A percentile compares a stretch with the other conserved stretches of the same genome.
Evolutionary conservation across 2,888 invertebrate genomes (phyloP).

Genomic region (Sminthurinus aureus): DNA sequence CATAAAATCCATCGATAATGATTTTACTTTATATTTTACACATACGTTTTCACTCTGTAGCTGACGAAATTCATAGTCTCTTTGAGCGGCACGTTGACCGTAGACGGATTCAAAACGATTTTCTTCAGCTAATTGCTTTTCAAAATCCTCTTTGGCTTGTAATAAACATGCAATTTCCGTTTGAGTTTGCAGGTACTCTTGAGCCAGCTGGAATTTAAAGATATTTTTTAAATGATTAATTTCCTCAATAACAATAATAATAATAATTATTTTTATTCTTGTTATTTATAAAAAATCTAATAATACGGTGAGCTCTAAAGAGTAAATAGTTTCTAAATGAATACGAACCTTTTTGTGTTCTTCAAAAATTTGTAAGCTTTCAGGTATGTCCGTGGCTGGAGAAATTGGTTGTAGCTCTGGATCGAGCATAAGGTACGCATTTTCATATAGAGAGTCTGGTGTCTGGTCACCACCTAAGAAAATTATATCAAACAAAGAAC

Average conservation of each 20-base stretch:
- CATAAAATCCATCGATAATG: background rate
- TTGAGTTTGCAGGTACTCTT: constrained; percentile 88
- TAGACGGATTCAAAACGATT: constrained; percentile 61
- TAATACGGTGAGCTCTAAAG: too few species aligned
- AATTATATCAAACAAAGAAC: background rate
- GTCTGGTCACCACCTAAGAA: constrained; percentile 44
- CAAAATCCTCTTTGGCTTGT: constrained; percentile 78
- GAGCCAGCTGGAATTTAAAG: constrained; percentile 71
- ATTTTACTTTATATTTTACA: background rate
- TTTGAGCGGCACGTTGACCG: constrained; percentile 59
- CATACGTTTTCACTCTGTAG: constrained; percentile 75
- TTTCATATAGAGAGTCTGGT: constrained; percentile 68
- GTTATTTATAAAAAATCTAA: background rate
- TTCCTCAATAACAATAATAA: background rate
- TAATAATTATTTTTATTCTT: background rate
- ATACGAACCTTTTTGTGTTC: constrained; percentile 74
- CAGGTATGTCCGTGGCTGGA: constrained; percentile 77
- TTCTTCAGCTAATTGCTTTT: constrained; percentile 71
- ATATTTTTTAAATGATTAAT: too few species aligned
- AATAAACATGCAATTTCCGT: constrained; percentile 83
- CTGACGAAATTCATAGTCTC: constrained; percentile 71
- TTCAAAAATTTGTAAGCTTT: constrained; percentile 85
- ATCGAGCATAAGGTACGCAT: constrained; percentile 80
- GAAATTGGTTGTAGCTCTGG: constrained; percentile 83
- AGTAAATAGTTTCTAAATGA: too few species aligned